Percentiles rank a stretch among this genome's conserved stretches.
phyloP scores from a whole-genome alignment of 2,113 vertebrate species.

The Calyptomena viridis region DNA sequence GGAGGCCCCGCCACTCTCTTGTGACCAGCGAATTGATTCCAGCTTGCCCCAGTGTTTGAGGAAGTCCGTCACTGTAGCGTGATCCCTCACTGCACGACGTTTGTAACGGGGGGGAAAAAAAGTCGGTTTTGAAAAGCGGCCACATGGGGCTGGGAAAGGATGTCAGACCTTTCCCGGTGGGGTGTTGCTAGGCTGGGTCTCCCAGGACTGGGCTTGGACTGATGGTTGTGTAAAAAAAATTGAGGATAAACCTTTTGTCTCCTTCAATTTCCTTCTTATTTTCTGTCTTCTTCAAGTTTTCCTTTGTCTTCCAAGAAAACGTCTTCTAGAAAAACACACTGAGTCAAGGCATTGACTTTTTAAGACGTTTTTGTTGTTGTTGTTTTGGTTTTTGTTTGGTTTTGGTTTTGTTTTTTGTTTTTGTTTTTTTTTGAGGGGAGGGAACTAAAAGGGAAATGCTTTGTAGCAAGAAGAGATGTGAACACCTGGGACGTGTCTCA shows the following conservation, averaged over 20 bases:
- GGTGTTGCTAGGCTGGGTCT: fast-evolving
- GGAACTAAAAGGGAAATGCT: not conserved
- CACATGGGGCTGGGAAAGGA: not conserved
- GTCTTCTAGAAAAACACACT: not conserved
- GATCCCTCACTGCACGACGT: not conserved
- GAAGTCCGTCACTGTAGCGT: not conserved
- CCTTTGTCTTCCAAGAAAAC: not conserved
- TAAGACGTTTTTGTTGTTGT: not conserved
- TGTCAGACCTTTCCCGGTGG: not conserved
- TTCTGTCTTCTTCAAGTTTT: not conserved
- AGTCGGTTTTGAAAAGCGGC: not conserved
- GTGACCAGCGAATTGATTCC: not conserved
- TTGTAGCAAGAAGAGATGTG: not conserved
- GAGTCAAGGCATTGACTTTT: not conserved
- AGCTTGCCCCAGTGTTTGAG: not conserved
- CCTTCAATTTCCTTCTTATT: not conserved
- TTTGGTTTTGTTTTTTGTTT: too few relatives aligned
- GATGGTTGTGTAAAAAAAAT: fast-evolving
- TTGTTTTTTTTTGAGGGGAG: not conserved
- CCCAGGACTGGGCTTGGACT: not conserved
- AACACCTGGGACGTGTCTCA: not conserved
- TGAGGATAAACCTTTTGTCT: not conserved
- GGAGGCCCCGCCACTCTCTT: fast-evolving
- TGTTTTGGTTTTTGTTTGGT: too few relatives aligned
- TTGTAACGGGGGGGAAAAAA: not conserved